A percentile compares a stretch with the other conserved stretches of the same genome.
Conservation (phyloP, 2,797 vertebrate species). For the Kryptopterus vitreolus region DNA sequence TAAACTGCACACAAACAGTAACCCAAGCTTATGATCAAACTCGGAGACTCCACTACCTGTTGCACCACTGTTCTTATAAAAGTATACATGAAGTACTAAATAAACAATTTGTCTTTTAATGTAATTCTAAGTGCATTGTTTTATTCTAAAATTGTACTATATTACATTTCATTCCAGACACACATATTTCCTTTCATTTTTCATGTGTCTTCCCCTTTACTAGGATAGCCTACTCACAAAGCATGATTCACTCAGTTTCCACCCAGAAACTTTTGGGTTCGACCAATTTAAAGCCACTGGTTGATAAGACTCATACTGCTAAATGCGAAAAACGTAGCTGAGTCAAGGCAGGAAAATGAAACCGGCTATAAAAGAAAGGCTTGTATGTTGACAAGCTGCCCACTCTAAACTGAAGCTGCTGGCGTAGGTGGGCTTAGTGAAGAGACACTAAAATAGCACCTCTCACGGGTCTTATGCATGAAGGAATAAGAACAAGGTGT, state of each 20-base stretch:
- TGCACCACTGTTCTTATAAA: background rate
- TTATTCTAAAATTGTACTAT: background rate
- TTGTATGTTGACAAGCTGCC: constrained; percentile 56
- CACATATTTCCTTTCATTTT: background rate
- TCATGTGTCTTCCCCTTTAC: background rate
- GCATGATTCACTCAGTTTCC: constrained; percentile 72
- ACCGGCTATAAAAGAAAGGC: constrained; percentile 61
- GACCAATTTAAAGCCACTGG: constrained; percentile 67
- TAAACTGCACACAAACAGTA: background rate
- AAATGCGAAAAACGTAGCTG: constrained; percentile 64
- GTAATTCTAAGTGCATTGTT: background rate
- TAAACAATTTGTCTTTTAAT: background rate
- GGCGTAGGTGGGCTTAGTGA: constrained; percentile 63
- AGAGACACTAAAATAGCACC: constrained; percentile 63
- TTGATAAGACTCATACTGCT: constrained; percentile 71
- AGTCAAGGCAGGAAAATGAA: constrained; percentile 68
- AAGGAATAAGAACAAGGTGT: constrained; percentile 2
- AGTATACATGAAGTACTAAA: background rate
- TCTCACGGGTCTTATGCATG: constrained; percentile 50
- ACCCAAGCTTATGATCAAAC: background rate
- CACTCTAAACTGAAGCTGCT: constrained; percentile 47
- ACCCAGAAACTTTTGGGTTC: constrained; percentile 67
- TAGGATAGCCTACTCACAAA: constrained; percentile 31
- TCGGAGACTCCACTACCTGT: background rate
- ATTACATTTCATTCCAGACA: background rate